phyloP scores from a whole-genome alignment of 2,797 vertebrate species.

The Pachyuromys duprasi region DNA sequence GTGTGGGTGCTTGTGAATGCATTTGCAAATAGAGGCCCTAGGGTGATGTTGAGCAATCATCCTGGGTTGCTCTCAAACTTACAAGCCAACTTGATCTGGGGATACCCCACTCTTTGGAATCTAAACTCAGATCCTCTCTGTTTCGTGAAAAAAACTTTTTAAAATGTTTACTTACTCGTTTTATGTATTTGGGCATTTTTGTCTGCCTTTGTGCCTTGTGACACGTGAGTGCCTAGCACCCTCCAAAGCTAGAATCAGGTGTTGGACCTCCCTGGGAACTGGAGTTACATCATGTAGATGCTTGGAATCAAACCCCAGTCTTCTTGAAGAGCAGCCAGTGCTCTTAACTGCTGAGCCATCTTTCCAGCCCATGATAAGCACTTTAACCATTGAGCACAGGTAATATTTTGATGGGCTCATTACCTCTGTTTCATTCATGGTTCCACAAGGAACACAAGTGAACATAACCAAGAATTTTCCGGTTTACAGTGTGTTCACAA shows the following conservation, averaged over 20 bases:
- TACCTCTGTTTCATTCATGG: constrained; percentile 8
- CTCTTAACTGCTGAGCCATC: background rate
- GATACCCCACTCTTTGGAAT: background rate
- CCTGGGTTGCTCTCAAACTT: background rate
- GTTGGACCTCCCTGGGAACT: background rate
- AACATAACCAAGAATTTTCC: constrained; percentile 59
- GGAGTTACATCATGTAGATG: background rate
- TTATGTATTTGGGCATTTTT: background rate
- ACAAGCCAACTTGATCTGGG: background rate
- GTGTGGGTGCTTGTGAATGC: background rate
- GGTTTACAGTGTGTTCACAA: constrained; percentile 28
- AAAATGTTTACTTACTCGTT: background rate
- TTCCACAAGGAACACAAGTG: constrained; percentile 39
- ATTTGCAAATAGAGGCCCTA: background rate
- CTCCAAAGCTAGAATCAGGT: background rate
- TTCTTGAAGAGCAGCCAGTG: background rate
- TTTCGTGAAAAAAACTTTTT: background rate
- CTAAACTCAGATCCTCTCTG: background rate
- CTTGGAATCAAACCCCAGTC: background rate
- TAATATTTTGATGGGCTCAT: constrained; percentile 18
- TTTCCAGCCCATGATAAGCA: background rate
- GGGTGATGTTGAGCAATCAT: background rate
- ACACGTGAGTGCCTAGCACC: background rate
- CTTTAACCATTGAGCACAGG: background rate
- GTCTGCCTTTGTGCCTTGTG: background rate